A percentile compares a stretch with the other conserved stretches of the same genome.
Evolutionary conservation across 2,113 vertebrate genomes (phyloP).

Genomic region (Pimephales promelas): DNA sequence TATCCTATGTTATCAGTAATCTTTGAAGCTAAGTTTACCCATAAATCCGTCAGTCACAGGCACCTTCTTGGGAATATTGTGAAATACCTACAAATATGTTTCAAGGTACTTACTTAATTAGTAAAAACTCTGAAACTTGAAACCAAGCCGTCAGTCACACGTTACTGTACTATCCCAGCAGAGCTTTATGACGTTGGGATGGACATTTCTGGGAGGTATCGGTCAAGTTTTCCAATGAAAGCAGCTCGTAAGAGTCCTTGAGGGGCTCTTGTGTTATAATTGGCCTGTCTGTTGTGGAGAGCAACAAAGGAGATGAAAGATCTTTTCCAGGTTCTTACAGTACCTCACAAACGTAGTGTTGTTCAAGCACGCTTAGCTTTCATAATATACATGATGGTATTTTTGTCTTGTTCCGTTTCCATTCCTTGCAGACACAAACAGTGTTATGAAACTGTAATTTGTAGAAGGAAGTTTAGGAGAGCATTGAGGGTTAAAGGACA

Average conservation of each 20-base stretch:
- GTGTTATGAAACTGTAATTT: not conserved
- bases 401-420: not conserved
- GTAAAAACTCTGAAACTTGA: not conserved
- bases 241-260: slow-evolving; percentile 1
- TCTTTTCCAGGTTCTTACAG: not conserved
- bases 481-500: not conserved
- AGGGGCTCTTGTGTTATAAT: slow-evolving; percentile 50
- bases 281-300: slow-evolving; percentile 24
- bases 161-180: slow-evolving; percentile 5
- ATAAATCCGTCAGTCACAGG: not conserved
- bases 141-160: not conserved
- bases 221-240: slow-evolving; percentile 28
- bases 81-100: not conserved
- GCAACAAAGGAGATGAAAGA: slow-evolving; percentile 4
- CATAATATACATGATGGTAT: not conserved
- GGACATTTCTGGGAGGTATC: slow-evolving; percentile 32
- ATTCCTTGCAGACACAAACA: not conserved
- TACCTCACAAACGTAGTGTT: slow-evolving; percentile 6
- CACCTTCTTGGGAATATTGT: not conserved
- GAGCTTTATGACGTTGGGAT: not conserved
- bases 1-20: slow-evolving; percentile 16
- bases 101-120: not conserved
- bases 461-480: not conserved
- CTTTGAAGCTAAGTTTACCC: not conserved
- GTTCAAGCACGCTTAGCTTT: slow-evolving; percentile 9